Conservation (phyloP, 2,113 vertebrate species). For the Cyprinus carpio region DNA sequence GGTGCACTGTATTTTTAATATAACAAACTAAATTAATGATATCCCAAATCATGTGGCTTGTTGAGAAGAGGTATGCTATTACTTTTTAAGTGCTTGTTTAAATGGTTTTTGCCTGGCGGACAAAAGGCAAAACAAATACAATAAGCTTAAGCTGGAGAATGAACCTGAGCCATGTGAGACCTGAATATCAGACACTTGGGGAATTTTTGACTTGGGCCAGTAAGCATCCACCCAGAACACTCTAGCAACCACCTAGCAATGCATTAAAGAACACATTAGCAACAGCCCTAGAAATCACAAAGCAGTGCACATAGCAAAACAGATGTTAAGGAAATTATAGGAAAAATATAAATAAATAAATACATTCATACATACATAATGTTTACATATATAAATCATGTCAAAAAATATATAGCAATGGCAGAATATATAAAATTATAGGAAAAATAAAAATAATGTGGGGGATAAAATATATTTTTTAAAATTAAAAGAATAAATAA, state of each 20-base stretch:
- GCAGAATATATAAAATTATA: no score
- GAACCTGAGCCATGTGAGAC: neutral
- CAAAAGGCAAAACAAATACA: constrained; percentile 7
- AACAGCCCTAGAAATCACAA: no score
- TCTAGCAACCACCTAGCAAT: neutral
- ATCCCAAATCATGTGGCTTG: neutral
- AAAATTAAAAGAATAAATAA: neutral
- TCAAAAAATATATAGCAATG: no score
- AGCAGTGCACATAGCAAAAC: neutral
- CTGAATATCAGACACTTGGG: neutral
- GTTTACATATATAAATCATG: no score
- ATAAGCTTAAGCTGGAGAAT: neutral
- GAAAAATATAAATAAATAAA: no score
- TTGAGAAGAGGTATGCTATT: neutral
- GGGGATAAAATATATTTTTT: neutral
- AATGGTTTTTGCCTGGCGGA: neutral
- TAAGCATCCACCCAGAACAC: no score
- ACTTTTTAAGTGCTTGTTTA: neutral
- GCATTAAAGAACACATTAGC: no score
- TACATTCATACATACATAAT: no score
- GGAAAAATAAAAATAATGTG: no score
- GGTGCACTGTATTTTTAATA: neutral
- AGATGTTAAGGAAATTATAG: neutral
- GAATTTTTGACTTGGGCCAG: neutral
- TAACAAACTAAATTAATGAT: neutral